Base-by-base conservation (phyloP, 2,888 invertebrate genomes). In the Parthenolecanium corni region DNA sequence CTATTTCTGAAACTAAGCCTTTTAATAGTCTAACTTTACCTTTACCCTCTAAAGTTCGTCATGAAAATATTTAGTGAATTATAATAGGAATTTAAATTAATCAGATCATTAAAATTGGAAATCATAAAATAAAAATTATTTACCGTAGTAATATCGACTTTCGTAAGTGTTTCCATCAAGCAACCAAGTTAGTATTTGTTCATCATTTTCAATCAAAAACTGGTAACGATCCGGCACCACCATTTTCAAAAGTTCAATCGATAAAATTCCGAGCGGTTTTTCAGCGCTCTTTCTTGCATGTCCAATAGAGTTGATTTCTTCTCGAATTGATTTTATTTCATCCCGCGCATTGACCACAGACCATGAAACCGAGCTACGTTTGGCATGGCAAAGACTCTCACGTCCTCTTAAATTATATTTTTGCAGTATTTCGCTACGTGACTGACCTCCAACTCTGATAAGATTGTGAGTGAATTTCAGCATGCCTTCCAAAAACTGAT, bases 401-500 rank as follows among this genome's bases (percentile, higher is more conserved):
- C 18, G 14, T 46, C 46, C 46, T n/a, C 46, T n/a, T 11, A 46
- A 11, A 46, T 46, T 46, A 3, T 54, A 66, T 1, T 49, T 1
- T 61, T 65, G 40, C 14, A 86, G 69, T 5, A 71, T 69, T 64
- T 78, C 75, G 69, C 78, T 80, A 68, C 82, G 82, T 1, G 83
- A 81, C 69, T 84, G 83, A 21, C 82, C 80, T 0, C 88, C 88
- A 62, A 89, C 75, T 64, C 88, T 77, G 1, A 86, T 76, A 65
- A 89, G 77, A 64, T 76, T 76, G 0, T 77, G 70, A 0, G 84
- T 84, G 1, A 79, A 74, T 21, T 73, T 69, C 0, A 82, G 70
- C 11, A 86, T 75, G 9, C 84, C 85, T 71, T 86, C 83, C 36
- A 91, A 73, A 71, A 91, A 90, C 71, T 90, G 89, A 75, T 91